Conservation (phyloP, 2,113 vertebrate genomes). For the Psammodynastes pulverulentus region DNA sequence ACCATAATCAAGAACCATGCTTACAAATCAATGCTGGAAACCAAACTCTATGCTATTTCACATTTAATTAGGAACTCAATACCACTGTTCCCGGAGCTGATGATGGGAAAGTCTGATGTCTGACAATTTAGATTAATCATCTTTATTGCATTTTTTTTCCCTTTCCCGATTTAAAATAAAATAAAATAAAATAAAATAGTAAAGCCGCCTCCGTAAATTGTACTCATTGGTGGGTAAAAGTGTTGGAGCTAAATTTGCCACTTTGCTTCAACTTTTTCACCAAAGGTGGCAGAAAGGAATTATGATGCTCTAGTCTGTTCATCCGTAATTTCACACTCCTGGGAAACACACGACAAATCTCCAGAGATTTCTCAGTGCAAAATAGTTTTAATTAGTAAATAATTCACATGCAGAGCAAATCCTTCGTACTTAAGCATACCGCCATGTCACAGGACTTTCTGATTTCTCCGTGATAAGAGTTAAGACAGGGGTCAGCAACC, state of each 20-base stretch:
- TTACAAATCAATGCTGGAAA: background rate
- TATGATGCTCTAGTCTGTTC: constrained; percentile 60
- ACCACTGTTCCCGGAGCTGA: background rate
- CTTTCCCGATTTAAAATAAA: background rate
- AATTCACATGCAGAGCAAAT: constrained; percentile 65
- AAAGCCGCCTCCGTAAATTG: constrained; percentile 31
- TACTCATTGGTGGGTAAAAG: constrained; percentile 57
- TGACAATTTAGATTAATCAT: constrained; percentile 26
- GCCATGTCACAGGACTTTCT: constrained; percentile 38
- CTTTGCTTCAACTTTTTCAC: constrained; percentile 66
- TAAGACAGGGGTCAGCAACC: no score
- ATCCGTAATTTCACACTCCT: constrained; percentile 65
- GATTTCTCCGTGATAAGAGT: constrained; percentile 54
- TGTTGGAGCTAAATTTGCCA: constrained; percentile 57
- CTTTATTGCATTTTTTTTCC: constrained; percentile 7
- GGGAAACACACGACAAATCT: constrained; percentile 68
- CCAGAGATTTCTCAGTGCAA: constrained; percentile 56
- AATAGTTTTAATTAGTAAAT: constrained; percentile 75
- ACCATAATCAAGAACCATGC: background rate
- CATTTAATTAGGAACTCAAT: constrained; percentile 13
- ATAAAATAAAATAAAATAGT: constrained; percentile 21
- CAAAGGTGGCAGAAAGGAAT: constrained; percentile 66
- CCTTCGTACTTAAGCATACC: constrained; percentile 46
- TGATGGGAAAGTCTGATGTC: background rate
- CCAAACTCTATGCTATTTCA: background rate